Conservation (phyloP, 2,888 invertebrate species). For the Nomada lathburiana region DNA sequence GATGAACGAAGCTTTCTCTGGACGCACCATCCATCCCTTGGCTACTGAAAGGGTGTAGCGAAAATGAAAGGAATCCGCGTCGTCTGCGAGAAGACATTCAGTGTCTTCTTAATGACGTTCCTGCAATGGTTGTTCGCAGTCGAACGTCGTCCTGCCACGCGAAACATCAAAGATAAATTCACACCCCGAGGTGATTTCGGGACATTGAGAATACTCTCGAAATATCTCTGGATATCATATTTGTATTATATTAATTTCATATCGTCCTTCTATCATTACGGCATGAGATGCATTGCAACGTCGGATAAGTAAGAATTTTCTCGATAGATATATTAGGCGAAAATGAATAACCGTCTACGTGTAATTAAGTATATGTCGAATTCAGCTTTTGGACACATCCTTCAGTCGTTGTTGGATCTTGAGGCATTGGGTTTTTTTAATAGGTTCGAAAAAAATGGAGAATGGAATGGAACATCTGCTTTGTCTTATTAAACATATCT, state of each 20-base stretch:
- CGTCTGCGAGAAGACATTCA: constrained; percentile 64
- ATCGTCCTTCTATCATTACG: no score
- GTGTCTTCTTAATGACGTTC: constrained; percentile 57
- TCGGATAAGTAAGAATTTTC: no score
- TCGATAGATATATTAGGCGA: no score
- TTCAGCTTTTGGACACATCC: no score
- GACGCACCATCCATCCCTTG: constrained; percentile 50
- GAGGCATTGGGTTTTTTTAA: no score
- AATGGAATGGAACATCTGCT: no score
- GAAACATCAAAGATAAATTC: constrained; percentile 61
- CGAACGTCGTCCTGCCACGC: constrained; percentile 32
- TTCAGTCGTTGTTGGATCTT: no score
- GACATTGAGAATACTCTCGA: constrained; percentile 39
- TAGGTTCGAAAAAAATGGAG: no score
- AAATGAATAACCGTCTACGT: no score
- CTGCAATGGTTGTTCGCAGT: constrained; percentile 59
- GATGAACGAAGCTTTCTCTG: constrained; percentile 49
- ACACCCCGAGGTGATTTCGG: constrained; percentile 24
- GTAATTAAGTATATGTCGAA: no score
- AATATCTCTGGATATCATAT: constrained; percentile 8
- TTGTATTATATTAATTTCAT: background rate
- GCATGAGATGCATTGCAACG: no score
- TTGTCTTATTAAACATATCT: no score
- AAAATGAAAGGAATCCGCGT: constrained; percentile 65
- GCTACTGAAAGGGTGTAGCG: constrained; percentile 56